Conservation (phyloP, 2,113 vertebrate species). For the Eurystomus gularis region DNA sequence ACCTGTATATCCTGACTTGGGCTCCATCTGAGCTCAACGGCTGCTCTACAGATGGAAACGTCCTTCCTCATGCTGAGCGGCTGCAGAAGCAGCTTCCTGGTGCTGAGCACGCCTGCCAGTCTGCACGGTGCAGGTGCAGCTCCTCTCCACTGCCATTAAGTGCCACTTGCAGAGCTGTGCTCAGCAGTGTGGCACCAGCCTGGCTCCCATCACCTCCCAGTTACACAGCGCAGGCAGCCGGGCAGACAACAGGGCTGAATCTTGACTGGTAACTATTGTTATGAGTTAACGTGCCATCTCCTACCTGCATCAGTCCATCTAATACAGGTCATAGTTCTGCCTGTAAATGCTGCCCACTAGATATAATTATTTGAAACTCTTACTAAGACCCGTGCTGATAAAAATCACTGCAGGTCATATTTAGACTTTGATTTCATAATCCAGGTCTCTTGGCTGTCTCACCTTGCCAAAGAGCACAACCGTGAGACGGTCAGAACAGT, state of each 20-base stretch:
- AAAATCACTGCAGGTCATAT: neutral
- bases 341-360: neutral
- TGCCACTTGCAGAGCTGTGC: neutral
- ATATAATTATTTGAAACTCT: neutral
- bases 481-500: slow-evolving; percentile 82
- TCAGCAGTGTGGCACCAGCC: neutral
- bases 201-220: neutral
- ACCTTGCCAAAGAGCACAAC: slow-evolving; percentile 86
- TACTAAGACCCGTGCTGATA: neutral
- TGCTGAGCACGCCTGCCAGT: neutral
- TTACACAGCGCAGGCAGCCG: rapidly evolving
- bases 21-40: neutral
- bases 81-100: neutral
- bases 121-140: rapidly evolving
- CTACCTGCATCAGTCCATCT: neutral
- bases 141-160: neutral
- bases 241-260: neutral
- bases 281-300: neutral
- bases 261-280: no score
- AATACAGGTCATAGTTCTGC: neutral
- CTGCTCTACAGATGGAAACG: neutral
- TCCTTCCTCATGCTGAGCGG: neutral
- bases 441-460: neutral
- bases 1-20: neutral
- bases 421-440: neutral